Conservation (phyloP, 2,797 vertebrate species). For the Parotocinclus haroldoi region DNA sequence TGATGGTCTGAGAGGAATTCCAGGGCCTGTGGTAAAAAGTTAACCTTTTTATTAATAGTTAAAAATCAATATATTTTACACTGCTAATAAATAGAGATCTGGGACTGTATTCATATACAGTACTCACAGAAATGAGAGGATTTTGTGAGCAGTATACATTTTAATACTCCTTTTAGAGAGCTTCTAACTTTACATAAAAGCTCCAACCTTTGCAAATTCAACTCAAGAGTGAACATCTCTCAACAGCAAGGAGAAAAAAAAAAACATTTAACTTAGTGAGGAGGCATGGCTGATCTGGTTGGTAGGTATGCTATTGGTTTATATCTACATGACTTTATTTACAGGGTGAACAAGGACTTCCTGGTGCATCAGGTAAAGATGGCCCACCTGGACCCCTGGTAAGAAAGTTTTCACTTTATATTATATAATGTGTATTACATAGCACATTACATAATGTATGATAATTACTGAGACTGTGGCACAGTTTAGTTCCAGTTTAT, state of each 20-base stretch:
- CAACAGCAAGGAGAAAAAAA: no score
- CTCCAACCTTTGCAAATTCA: no score
- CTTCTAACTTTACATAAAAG: no score
- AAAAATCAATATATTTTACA: not conserved
- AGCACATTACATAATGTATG: not conserved
- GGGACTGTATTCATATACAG: no score
- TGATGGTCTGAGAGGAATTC: constrained; percentile 94
- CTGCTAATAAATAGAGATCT: not conserved
- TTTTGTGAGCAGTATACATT: no score
- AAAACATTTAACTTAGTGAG: no score
- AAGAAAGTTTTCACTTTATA: constrained; percentile 47
- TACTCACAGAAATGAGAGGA: no score
- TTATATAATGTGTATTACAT: not conserved
- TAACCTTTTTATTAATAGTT: not conserved
- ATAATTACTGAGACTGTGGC: not conserved
- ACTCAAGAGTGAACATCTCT: no score
- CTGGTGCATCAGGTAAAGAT: constrained; percentile 89
- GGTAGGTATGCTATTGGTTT: no score
- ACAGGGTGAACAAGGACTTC: constrained; percentile 95
- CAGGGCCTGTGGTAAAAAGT: constrained; percentile 84
- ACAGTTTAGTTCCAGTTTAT: not conserved
- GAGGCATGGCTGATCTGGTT: no score
- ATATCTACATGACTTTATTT: constrained; percentile 6
- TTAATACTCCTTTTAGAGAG: no score
- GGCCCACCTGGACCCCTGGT: constrained; percentile 94